Base-by-base conservation (phyloP, 1,140 invertebrate species). In the Hydropsyche tenuis region DNA sequence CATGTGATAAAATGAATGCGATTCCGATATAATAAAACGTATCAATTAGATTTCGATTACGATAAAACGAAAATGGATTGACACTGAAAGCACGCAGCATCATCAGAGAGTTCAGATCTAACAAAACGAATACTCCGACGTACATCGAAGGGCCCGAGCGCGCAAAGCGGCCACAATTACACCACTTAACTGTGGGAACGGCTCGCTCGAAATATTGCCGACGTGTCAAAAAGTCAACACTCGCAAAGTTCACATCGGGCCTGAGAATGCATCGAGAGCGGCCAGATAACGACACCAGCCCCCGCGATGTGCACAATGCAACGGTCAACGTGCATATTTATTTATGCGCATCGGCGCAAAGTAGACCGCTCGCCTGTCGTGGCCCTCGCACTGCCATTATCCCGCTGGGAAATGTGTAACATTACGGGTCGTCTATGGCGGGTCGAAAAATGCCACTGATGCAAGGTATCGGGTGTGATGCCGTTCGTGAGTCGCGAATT, bases 111-210 rank as follows among this genome's bases (percentile, higher is more conserved):
- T 9, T 9, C 30, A 37, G 30, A 37, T 37, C 30, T 37, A 37
- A 37, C 3, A 37, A 37, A 4, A 37, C 30, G 9, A 9, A 37
- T 37, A 37, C 30, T 18, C 48, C n/a, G 20, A 6, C 48, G 48
- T 16, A 16, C 16, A 53, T 53, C 48, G 20, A 53, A 20, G 16
- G 45, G 12, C 45, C 45, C 45, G 14, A 5, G 42, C 2, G 45
- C 16, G 20, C 48, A 53, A 53, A 53, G 20, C 20, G 48, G 48
- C 48, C 48, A 20, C n/a, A 53, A 53, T 53, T 53, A 53, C 48
- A 53, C 48, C 48, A 53, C 48, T 53, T 53, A 53, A 53, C n/a
- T 53, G 48, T 53, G 48, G 48, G 48, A 53, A 53, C 48, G 20
- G 20, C 48, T 14, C n/a, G 14, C 48, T 53, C 48, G 48, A 53